These are phyloP conservation scores for Crotophaga sulcirostris DNA, from an alignment of 2,113 vertebrate genomes.

Conservation along the genomic window DNA sequence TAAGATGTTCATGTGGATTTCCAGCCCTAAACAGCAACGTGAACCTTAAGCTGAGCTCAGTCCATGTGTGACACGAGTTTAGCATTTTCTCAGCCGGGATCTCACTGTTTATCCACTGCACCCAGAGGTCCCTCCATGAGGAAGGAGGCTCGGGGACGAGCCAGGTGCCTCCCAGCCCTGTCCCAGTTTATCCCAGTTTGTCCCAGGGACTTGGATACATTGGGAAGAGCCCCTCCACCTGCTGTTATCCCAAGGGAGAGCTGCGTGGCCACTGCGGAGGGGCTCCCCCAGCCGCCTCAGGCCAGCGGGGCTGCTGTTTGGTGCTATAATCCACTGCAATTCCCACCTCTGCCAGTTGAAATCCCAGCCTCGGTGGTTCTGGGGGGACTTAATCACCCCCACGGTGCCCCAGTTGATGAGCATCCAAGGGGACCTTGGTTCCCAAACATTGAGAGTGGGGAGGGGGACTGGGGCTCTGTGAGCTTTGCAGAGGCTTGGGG, in stretches of 20 bases:
- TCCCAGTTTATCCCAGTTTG: not conserved
- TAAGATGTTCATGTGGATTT: fast-evolving
- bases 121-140: not conserved
- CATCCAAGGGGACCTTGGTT: fast-evolving
- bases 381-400: not conserved
- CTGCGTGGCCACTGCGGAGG: fast-evolving
- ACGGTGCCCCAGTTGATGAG: not conserved
- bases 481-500: not conserved
- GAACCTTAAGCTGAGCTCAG: not conserved
- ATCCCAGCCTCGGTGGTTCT: fast-evolving
- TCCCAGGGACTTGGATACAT: fast-evolving
- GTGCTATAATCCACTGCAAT: fast-evolving
- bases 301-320: not conserved
- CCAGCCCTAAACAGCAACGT: not conserved
- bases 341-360: not conserved
- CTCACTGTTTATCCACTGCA: fast-evolving
- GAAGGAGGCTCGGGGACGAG: not conserved
- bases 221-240: not conserved
- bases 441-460: fast-evolving
- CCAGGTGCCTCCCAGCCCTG: not conserved
- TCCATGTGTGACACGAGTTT: fast-evolving
- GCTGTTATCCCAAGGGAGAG: not conserved
- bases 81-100: fast-evolving
- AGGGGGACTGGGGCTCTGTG: not conserved
- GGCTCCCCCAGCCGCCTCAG: not conserved